A percentile compares a stretch with the other conserved stretches of the same genome.
phyloP scores from a whole-genome alignment of 2,113 vertebrate genomes.

The Polypterus senegalus region DNA sequence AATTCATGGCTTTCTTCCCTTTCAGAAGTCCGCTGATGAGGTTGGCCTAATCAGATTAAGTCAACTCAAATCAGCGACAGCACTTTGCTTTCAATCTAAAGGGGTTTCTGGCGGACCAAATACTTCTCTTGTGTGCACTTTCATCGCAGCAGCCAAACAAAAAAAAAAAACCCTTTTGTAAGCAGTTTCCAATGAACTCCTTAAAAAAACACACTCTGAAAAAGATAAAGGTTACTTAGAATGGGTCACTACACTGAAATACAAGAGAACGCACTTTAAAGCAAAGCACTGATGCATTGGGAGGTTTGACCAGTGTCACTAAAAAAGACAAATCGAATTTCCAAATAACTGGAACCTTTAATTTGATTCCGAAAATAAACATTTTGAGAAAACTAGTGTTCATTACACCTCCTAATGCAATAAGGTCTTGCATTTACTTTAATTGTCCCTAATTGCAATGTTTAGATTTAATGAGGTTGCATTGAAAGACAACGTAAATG shows the following conservation, averaged over 20 bases:
- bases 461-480: not conserved
- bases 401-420: slow-evolving; percentile 55
- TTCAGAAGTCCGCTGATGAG: slow-evolving; percentile 76
- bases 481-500: no score
- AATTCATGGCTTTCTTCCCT: slow-evolving; percentile 60
- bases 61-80: slow-evolving; percentile 70
- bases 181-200: slow-evolving; percentile 55
- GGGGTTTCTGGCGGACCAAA: slow-evolving; percentile 61
- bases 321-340: slow-evolving; percentile 48
- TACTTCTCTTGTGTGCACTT: slow-evolving; percentile 65
- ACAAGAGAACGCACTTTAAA: slow-evolving; percentile 61
- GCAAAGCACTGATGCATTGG: slow-evolving; percentile 59
- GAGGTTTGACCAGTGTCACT: slow-evolving; percentile 46
- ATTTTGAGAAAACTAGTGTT: slow-evolving; percentile 34
- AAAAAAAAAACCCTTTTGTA: slow-evolving; percentile 59
- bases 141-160: slow-evolving; percentile 33
- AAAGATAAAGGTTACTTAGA: slow-evolving; percentile 67
- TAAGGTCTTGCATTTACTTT: slow-evolving; percentile 22
- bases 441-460: not conserved
- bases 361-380: slow-evolving; percentile 50
- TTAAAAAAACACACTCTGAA: slow-evolving; percentile 60
- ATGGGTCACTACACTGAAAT: slow-evolving; percentile 78
- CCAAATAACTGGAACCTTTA: slow-evolving; percentile 56
- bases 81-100: slow-evolving; percentile 79
- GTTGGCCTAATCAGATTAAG: slow-evolving; percentile 92